Conservation (phyloP, 2,797 vertebrate species). For the Merluccius polli region DNA sequence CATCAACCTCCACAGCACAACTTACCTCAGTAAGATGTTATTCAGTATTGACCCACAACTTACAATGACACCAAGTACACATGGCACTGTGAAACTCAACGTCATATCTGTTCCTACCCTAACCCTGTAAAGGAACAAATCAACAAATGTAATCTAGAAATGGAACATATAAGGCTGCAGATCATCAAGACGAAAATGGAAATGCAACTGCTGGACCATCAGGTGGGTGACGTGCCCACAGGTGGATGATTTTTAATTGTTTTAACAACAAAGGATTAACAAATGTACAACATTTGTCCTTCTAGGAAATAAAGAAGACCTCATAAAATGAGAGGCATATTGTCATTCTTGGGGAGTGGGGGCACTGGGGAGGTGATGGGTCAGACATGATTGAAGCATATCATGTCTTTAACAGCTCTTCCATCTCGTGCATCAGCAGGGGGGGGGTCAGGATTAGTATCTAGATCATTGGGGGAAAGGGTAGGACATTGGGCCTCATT, state of each 20-base stretch:
- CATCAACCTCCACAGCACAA: constrained; percentile 16
- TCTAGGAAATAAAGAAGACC: no score
- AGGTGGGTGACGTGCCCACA: constrained; percentile 11
- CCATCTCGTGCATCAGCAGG: no score
- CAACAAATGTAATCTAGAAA: neutral
- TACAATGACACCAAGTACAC: constrained; percentile 4
- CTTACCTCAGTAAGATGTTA: constrained; percentile 24
- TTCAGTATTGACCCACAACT: constrained; percentile 12
- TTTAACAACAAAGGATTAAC: no score
- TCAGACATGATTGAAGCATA: no score
- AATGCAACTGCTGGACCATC: constrained; percentile 18
- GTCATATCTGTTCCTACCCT: neutral
- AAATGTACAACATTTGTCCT: no score
- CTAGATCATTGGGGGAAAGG: no score
- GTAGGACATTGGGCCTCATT: no score
- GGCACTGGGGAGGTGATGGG: no score
- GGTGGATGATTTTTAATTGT: constrained; percentile 7
- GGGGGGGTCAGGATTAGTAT: no score
- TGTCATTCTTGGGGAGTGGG: no score
- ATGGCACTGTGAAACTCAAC: constrained; percentile 5
- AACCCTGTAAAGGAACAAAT: neutral
- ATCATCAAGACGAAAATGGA: neutral
- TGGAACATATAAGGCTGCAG: neutral
- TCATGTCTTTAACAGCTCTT: no score
- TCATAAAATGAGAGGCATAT: no score